Percentiles rank a stretch among this genome's conserved stretches.
Conservation (phyloP, 2,113 vertebrate species). For the Microtus montanus region DNA sequence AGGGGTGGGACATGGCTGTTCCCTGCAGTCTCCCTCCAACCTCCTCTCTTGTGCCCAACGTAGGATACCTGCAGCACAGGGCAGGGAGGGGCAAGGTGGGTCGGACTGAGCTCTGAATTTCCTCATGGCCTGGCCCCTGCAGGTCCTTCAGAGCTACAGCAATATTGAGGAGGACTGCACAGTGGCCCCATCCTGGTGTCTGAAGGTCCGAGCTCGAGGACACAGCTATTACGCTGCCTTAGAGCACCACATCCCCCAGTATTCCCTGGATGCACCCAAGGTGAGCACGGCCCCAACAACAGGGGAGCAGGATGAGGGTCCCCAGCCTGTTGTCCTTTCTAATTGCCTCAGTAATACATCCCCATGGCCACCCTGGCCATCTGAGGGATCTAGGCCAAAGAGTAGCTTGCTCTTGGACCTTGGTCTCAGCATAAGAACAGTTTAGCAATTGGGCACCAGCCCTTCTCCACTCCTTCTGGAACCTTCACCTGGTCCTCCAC, state of each 20-base stretch:
- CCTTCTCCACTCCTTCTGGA: background rate
- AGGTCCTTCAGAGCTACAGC: slow-evolving; percentile 85
- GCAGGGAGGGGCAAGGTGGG: background rate
- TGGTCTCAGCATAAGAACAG: background rate
- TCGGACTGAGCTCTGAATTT: background rate
- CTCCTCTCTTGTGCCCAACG: background rate
- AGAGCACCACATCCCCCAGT: slow-evolving; percentile 89
- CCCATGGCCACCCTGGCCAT: background rate
- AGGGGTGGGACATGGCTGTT: background rate
- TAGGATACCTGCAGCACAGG: background rate
- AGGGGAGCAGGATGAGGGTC: background rate
- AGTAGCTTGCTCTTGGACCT: background rate
- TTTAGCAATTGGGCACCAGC: background rate
- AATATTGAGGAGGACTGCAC: slow-evolving; percentile 85
- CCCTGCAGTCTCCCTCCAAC: background rate
- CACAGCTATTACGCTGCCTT: slow-evolving; percentile 87
- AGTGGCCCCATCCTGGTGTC: slow-evolving; percentile 90
- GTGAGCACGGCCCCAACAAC: slow-evolving; percentile 79
- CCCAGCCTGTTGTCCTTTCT: background rate
- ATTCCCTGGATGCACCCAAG: slow-evolving; percentile 85
- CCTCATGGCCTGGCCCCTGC: background rate
- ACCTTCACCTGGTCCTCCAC: background rate
- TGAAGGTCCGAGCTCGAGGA: slow-evolving; percentile 89
- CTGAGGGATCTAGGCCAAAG: background rate
- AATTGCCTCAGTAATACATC: background rate